Evolutionary conservation across 1,140 invertebrate genomes (phyloP).

Genomic region (Drosophila lacteicornis): DNA sequence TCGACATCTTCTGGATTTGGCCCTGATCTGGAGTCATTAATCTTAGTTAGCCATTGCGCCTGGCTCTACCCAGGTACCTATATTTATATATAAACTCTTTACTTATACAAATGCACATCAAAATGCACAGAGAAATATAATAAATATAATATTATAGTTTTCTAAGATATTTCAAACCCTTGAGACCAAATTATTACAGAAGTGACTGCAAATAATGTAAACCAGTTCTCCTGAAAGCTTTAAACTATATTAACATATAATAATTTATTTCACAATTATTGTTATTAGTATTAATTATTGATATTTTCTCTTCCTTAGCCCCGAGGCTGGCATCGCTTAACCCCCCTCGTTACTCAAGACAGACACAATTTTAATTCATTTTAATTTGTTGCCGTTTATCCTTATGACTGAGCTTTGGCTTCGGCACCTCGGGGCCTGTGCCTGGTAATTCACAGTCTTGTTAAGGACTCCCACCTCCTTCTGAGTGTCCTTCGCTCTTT

Average conservation of each 20-base stretch:
- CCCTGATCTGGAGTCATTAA: constrained; percentile 55
- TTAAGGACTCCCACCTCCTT: constrained; percentile 15
- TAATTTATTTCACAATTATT: no score
- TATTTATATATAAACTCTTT: background rate
- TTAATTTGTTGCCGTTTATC: constrained; percentile 60
- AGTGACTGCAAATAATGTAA: no score
- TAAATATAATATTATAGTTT: no score
- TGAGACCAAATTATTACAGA: no score
- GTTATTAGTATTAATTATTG: no score
- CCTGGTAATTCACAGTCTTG: constrained; percentile 35
- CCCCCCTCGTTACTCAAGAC: constrained; percentile 27
- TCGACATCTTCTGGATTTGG: constrained; percentile 30
- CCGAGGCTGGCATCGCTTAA: constrained; percentile 8
- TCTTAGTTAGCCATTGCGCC: constrained; percentile 67
- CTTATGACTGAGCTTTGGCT: constrained; percentile 36
- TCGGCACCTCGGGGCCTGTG: no score
- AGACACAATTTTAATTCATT: constrained; percentile 59
- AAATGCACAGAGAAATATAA: no score
- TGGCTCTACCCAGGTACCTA: constrained; percentile 18
- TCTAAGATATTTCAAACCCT: no score
- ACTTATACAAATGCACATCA: no score
- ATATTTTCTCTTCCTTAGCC: constrained; percentile 2
- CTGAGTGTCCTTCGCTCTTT: constrained; percentile 28
- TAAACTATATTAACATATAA: no score
- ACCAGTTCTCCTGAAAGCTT: no score